A percentile compares a stretch with the other conserved stretches of the same genome.
Conservation (phyloP, 2,113 vertebrate genomes). For the Dascyllus trimaculatus region DNA sequence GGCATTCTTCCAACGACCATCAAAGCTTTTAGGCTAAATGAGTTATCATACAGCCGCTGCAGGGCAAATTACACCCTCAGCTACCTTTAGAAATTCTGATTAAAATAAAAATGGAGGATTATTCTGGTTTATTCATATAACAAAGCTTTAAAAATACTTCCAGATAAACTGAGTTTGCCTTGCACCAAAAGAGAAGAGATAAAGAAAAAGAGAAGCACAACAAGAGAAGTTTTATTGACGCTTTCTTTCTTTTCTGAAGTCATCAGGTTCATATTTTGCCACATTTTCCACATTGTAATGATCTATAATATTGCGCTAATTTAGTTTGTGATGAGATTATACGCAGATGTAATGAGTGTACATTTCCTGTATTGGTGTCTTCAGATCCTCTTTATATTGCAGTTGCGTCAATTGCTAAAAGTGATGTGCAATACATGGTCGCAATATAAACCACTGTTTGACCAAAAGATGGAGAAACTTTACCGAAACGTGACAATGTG, state of each 20-base stretch:
- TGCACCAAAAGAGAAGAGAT: too few species aligned
- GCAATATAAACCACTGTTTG: background rate
- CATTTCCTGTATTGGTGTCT: background rate
- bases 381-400: too few species aligned
- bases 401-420: background rate
- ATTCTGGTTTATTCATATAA: background rate
- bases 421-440: background rate
- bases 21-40: background rate
- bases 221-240: background rate
- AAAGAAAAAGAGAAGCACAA: too few species aligned
- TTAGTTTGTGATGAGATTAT: too few species aligned
- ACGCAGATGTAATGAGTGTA: too few species aligned
- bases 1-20: background rate
- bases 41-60: conserved; percentile 22
- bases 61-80: background rate
- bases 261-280: background rate
- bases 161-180: background rate
- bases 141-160: background rate
- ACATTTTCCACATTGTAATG: too few species aligned
- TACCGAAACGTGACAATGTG: background rate
- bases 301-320: too few species aligned
- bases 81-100: background rate
- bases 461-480: background rate
- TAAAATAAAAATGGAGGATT: background rate
- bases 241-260: background rate